A percentile compares a stretch with the other conserved stretches of the same genome.
Evolutionary conservation across 2,888 invertebrate genomes (phyloP).

Genomic region (Notodonta dromedarius): DNA sequence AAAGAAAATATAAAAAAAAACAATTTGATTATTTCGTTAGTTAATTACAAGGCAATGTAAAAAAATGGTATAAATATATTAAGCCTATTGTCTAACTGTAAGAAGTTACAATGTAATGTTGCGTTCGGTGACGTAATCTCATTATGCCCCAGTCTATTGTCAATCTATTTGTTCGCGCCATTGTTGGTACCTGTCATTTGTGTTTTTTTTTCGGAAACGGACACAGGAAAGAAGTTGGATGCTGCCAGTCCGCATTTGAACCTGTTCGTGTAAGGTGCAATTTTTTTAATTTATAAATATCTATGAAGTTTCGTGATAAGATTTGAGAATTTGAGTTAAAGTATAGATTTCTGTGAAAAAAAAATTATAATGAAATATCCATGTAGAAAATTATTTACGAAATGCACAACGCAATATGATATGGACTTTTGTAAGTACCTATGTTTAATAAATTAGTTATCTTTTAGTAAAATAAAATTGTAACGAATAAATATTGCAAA

Average conservation of each 20-base stretch:
- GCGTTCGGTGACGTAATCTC: constrained; percentile 36
- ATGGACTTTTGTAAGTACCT: constrained; percentile 64
- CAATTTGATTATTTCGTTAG: constrained; percentile 3
- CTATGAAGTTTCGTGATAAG: constrained; percentile 12
- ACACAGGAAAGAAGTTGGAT: constrained; percentile 64
- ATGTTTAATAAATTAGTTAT: background rate
- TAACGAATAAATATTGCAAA: no score
- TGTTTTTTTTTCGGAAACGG: constrained; percentile 73
- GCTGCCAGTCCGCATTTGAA: constrained; percentile 71
- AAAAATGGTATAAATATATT: background rate
- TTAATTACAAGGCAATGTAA: background rate
- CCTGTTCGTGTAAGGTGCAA: constrained; percentile 77
- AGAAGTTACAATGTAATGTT: background rate
- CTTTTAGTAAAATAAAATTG: no score
- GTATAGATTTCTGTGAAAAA: no score
- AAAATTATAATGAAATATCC: constrained; percentile 71
- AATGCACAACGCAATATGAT: constrained; percentile 53
- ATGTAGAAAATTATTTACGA: constrained; percentile 58
- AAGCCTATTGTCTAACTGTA: background rate
- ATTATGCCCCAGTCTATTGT: constrained; percentile 34
- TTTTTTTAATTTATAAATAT: constrained; percentile 37
- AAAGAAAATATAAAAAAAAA: no score
- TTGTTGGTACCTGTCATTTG: constrained; percentile 66
- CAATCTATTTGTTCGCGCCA: constrained; percentile 41
- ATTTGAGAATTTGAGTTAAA: background rate